Evolutionary conservation across 2,113 vertebrate species (phyloP).

Genomic region (Ailurus styani): DNA sequence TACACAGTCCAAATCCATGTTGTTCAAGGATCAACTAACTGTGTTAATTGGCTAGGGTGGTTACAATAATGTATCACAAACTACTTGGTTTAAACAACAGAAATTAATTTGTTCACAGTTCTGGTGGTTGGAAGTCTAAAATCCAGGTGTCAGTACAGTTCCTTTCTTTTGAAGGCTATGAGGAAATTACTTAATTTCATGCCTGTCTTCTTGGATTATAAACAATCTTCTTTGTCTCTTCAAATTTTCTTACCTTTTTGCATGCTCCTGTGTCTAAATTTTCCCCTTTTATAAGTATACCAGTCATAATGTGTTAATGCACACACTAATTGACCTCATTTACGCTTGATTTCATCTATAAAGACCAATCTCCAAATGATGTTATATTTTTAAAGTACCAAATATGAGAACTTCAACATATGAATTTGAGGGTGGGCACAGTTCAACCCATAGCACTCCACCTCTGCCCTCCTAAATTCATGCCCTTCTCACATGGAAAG

Average conservation of each 20-base stretch:
- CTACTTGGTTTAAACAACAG: neutral
- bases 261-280: neutral
- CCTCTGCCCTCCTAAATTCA: neutral
- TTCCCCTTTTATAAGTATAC: neutral
- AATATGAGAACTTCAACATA: neutral
- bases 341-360: neutral
- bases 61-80: neutral
- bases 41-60: neutral
- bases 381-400: neutral
- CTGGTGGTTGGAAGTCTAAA: neutral
- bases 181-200: neutral
- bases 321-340: neutral
- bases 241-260: neutral
- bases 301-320: neutral
- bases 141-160: neutral
- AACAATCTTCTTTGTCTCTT: neutral
- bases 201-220: neutral
- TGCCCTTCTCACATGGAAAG: neutral
- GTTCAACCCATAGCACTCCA: neutral
- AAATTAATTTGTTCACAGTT: neutral
- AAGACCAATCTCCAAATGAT: neutral
- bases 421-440: neutral
- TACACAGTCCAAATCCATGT: neutral
- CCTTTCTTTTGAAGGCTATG: neutral
- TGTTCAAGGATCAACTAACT: neutral